Evolutionary conservation across 2,113 vertebrate species (phyloP), one percentile per base, ranked within the genome.

Genomic region (Microcebus griseorufus): DNA sequence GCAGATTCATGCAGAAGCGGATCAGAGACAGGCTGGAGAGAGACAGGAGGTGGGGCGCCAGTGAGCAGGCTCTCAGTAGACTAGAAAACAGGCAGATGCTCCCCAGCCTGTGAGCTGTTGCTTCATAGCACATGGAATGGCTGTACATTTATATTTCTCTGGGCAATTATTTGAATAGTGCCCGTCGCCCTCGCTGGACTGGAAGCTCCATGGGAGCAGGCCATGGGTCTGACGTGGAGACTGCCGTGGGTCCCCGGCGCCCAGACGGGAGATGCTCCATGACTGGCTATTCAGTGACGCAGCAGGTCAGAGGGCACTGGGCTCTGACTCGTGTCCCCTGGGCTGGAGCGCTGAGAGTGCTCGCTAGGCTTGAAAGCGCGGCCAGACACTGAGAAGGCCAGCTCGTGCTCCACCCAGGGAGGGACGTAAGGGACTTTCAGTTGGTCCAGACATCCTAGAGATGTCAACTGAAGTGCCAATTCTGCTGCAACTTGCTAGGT

Each of bases 111-210:
- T 32, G 45, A 90, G 17, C 6, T 48, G 14, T 27, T 29, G 11
- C 53, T 90, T 51, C 4, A 2, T 0, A 60, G 53, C 42, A 18
- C 1, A 4, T 13, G 25, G 8, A 60, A 39, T 2, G 3, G 3
- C 0, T 23, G 42, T 4, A 37, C 42, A 42, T 17, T 6, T 39
- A 0, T 39, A 32, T 70, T 80, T 53, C 67, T 82, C 72, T 45
- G 8, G n/a, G 7, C 23, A 42, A 32, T 27, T 5, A 5, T 42
- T 89, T 18, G 20, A 64, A 34, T 29, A 58, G 75, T 12, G 34
- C 45, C 58, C 39, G 4, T 16, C 29, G 55, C 45, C 37, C n/a
- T 45, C 10, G 55, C 37, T 17, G 6, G 29, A 37, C 25, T 2
- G 2, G 55, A 73, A 62, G 65, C 62, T 34, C 75, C 34, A 1